Evolutionary conservation across 2,113 vertebrate genomes (phyloP).

Genomic region (Bos javanicus): DNA sequence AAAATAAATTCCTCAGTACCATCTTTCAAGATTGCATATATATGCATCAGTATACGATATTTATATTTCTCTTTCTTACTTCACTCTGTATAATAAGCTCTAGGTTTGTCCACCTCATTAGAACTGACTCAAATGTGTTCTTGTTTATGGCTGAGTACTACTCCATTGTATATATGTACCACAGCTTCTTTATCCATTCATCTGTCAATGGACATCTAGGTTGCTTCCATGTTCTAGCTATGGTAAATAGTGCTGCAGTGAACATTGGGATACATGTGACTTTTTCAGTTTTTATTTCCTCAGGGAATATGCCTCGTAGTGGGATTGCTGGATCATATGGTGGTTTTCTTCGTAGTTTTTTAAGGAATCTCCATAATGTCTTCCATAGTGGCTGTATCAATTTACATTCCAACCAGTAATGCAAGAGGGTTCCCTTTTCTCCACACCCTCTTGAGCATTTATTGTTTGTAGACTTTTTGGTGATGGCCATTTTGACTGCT

Average conservation of each 20-base stretch:
- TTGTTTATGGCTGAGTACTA: background rate
- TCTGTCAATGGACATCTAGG: background rate
- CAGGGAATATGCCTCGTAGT: background rate
- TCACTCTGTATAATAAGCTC: background rate
- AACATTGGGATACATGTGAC: background rate
- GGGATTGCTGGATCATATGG: background rate
- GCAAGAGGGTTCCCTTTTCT: background rate
- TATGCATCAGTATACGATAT: fast-evolving
- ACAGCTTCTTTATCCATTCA: background rate
- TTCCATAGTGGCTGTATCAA: background rate
- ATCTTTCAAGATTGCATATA: background rate
- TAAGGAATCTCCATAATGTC: background rate
- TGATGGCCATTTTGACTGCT: background rate
- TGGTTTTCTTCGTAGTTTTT: background rate
- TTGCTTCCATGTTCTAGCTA: background rate
- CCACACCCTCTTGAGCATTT: background rate
- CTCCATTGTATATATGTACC: background rate
- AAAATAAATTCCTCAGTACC: background rate
- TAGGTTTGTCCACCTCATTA: background rate
- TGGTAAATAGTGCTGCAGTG: background rate
- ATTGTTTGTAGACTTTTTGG: background rate
- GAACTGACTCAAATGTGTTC: background rate
- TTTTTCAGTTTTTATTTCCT: background rate
- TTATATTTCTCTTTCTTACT: background rate
- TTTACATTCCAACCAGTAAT: background rate